These are phyloP conservation scores for Drosophila maculinotata DNA, from an alignment of 2,888 invertebrate species.

Conservation along the genomic window DNA sequence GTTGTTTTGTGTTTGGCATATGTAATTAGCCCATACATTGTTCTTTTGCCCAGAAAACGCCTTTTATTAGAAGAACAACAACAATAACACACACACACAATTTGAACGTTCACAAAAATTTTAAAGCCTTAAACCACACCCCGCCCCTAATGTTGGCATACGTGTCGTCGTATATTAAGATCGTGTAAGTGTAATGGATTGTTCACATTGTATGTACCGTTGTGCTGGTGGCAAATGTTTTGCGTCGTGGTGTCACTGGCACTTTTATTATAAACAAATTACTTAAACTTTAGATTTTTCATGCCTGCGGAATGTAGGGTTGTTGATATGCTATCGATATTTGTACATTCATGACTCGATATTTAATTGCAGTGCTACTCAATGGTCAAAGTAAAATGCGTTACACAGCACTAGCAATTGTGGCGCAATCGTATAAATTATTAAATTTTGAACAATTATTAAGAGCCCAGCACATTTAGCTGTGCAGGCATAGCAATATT, in stretches of 20 bases:
- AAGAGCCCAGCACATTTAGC: accelerated
- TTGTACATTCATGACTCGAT: slow-evolving; percentile 11
- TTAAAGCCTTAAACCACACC: slow-evolving; percentile 51
- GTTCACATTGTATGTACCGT: slow-evolving; percentile 42
- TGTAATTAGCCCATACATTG: slow-evolving; percentile 51
- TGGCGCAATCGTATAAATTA: slow-evolving; percentile 27
- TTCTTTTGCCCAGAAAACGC: slow-evolving; percentile 30
- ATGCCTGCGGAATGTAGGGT: slow-evolving; percentile 62
- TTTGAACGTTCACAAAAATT: slow-evolving; percentile 46
- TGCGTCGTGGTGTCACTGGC: slow-evolving; percentile 17
- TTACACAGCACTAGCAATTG: slow-evolving; percentile 34
- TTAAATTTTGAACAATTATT: neutral
- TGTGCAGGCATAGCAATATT: neutral
- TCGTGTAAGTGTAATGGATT: neutral
- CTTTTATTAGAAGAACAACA: slow-evolving; percentile 14
- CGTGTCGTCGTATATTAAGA: slow-evolving; percentile 9
- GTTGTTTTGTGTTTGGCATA: slow-evolving; percentile 57
- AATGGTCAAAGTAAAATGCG: neutral
- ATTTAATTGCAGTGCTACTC: slow-evolving; percentile 6
- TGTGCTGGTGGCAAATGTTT: slow-evolving; percentile 21
- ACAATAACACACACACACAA: slow-evolving; percentile 1
- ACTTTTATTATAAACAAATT: slow-evolving; percentile 59
- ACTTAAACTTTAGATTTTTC: slow-evolving; percentile 58
- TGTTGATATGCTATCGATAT: slow-evolving; percentile 65
- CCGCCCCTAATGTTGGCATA: slow-evolving; percentile 26